phyloP scores from a whole-genome alignment of 2,113 vertebrate genomes.

The Cyphomyrus discorhynchus region DNA sequence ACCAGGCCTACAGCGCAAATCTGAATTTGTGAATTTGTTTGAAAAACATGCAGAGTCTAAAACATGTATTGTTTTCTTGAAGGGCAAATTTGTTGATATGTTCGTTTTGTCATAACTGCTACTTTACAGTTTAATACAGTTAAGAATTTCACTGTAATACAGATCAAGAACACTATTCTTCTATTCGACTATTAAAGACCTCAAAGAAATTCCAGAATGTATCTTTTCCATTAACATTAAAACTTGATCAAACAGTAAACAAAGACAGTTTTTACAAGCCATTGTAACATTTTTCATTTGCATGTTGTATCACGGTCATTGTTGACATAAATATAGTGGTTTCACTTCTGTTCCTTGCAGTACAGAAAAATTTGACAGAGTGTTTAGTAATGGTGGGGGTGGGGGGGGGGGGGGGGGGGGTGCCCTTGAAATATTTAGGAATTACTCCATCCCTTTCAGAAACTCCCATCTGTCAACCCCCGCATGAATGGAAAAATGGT shows the following conservation, averaged over 20 bases:
- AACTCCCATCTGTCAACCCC: neutral
- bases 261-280: neutral
- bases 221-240: neutral
- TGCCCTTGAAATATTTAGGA: neutral
- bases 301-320: neutral
- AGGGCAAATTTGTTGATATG: neutral
- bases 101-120: neutral
- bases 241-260: neutral
- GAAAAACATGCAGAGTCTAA: neutral
- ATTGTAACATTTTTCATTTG: neutral
- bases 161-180: neutral
- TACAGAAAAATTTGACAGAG: neutral
- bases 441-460: neutral
- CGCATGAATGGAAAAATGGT: neutral
- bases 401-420: neutral
- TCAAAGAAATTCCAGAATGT: neutral
- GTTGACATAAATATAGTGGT: neutral
- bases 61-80: neutral
- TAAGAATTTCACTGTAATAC: neutral
- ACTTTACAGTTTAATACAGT: neutral
- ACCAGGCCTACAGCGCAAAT: too few relatives aligned
- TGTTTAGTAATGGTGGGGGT: neutral
- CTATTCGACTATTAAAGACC: neutral
- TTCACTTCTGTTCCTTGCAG: neutral
- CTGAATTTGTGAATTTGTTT: too few relatives aligned